These are phyloP conservation scores for Anastatus disparis DNA, from an alignment of 1,140 invertebrate genomes.

Conservation along the genomic window DNA sequence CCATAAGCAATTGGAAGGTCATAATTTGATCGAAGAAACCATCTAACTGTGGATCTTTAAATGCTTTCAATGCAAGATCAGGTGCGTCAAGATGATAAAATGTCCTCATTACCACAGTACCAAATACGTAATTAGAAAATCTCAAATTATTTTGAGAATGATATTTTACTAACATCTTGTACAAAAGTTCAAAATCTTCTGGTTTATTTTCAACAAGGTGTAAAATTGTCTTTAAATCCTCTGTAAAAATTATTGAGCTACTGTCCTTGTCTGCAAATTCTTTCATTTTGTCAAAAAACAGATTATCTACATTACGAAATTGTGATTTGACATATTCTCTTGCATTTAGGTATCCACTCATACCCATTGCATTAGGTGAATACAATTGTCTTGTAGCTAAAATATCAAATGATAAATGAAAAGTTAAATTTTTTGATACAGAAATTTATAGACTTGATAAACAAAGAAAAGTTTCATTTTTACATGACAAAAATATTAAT, in stretches of 20 bases:
- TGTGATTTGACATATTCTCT: slow-evolving; percentile 68
- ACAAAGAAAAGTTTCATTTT: too few species aligned
- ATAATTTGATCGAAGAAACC: slow-evolving; percentile 80
- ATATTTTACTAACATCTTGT: slow-evolving; percentile 78
- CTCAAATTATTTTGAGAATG: slow-evolving; percentile 77
- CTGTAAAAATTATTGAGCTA: slow-evolving; percentile 80
- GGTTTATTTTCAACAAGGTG: slow-evolving; percentile 72
- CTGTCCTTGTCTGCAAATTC: slow-evolving; percentile 68
- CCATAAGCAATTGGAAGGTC: slow-evolving; percentile 76
- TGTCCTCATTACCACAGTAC: slow-evolving; percentile 84
- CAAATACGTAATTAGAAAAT: slow-evolving; percentile 84
- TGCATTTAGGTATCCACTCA: slow-evolving; percentile 69
- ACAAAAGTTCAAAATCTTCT: slow-evolving; percentile 73
- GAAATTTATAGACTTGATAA: too few species aligned
- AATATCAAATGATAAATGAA: slow-evolving; percentile 5
- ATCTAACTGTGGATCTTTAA: slow-evolving; percentile 71
- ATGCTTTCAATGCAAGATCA: slow-evolving; percentile 74
- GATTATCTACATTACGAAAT: slow-evolving; percentile 70
- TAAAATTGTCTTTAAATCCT: slow-evolving; percentile 86
- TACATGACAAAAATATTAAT: too few species aligned
- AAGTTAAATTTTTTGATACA: too few species aligned
- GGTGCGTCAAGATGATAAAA: slow-evolving; percentile 78
- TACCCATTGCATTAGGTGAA: slow-evolving; percentile 68
- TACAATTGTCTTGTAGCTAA: slow-evolving; percentile 64
- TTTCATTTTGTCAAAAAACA: slow-evolving; percentile 76